Conservation (phyloP, 1,140 invertebrate species). For the Cydia strobilella region DNA sequence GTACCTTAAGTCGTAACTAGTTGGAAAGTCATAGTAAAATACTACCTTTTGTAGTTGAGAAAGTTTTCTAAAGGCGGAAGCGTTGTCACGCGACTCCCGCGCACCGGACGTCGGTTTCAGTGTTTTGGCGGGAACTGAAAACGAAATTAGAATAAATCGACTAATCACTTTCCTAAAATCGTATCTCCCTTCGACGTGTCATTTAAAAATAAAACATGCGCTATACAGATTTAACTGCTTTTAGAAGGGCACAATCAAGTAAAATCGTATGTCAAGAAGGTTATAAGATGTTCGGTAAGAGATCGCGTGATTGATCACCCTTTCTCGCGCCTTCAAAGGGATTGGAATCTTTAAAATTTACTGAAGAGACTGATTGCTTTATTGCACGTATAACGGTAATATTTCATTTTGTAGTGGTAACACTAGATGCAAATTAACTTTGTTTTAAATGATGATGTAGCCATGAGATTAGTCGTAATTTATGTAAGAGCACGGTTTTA, state of each 20-base stretch:
- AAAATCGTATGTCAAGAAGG: background rate
- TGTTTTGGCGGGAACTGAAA: constrained; percentile 47
- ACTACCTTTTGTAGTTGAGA: background rate
- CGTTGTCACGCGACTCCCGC: constrained; percentile 48
- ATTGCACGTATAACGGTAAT: constrained; percentile 32
- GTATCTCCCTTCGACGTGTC: background rate
- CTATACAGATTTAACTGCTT: background rate
- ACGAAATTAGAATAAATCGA: constrained; percentile 54
- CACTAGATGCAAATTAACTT: constrained; percentile 32
- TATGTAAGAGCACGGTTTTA: constrained; percentile 32
- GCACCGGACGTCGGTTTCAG: constrained; percentile 53
- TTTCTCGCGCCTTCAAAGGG: constrained; percentile 30
- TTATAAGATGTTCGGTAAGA: constrained; percentile 32
- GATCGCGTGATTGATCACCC: constrained; percentile 49
- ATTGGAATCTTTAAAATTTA: constrained; percentile 37
- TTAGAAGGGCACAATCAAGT: background rate
- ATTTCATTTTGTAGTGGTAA: constrained; percentile 12
- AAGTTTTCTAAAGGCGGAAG: constrained; percentile 50
- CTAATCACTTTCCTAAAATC: background rate
- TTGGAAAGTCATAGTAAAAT: background rate
- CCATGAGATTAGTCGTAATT: constrained; percentile 19
- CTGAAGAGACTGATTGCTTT: constrained; percentile 34
- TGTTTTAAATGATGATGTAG: constrained; percentile 22
- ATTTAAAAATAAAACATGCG: background rate
- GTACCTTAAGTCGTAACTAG: constrained; percentile 4